A percentile compares a stretch with the other conserved stretches of the same genome.
These are phyloP conservation scores for Drosophila dunni DNA, from an alignment of 1,140 invertebrate species.

Conservation along the genomic window DNA sequence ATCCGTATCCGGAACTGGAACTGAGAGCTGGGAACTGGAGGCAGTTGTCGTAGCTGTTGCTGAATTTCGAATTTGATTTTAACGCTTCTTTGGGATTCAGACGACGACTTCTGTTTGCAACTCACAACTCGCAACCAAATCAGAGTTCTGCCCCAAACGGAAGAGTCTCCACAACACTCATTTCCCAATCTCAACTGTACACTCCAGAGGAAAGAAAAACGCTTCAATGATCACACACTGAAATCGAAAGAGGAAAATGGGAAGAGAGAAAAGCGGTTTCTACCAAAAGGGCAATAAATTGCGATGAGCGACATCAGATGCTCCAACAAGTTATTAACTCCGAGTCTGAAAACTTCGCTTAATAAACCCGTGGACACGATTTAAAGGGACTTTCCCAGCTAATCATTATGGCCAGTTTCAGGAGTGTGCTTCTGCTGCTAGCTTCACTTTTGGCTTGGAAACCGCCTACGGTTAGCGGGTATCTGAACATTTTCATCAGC, in stretches of 20 bases:
- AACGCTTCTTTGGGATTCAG: conserved; percentile 50
- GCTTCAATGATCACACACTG: conserved; percentile 57
- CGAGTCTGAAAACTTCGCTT: conserved; percentile 10
- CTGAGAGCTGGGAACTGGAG: conserved; percentile 43
- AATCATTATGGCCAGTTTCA: conserved; percentile 32
- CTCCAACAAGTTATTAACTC: conserved; percentile 62
- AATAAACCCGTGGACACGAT: conserved; percentile 23
- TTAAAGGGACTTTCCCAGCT: conserved; percentile 10
- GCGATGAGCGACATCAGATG: conserved; percentile 59
- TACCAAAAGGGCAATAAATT: conserved; percentile 1
- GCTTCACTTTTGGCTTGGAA: conserved; percentile 55
- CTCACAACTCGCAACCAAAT: conserved; percentile 39
- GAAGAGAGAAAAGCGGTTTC: not conserved
- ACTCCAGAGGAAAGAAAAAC: conserved; percentile 7
- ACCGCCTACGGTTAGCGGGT: conserved; percentile 84
- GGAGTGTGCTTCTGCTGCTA: conserved; percentile 36
- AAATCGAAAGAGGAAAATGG: conserved; percentile 45
- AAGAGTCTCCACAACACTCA: conserved; percentile 23
- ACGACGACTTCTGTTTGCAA: conserved; percentile 28
- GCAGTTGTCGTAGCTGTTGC: conserved; percentile 42
- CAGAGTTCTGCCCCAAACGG: conserved; percentile 29
- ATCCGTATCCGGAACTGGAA: conserved; percentile 13
- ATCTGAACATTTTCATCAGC: conserved; percentile 91
- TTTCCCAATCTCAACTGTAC: conserved; percentile 14
- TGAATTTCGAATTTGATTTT: conserved; percentile 68